A percentile compares a stretch with the other conserved stretches of the same genome.
phyloP scores from a whole-genome alignment of 2,113 vertebrate species.

The Poecile atricapillus region DNA sequence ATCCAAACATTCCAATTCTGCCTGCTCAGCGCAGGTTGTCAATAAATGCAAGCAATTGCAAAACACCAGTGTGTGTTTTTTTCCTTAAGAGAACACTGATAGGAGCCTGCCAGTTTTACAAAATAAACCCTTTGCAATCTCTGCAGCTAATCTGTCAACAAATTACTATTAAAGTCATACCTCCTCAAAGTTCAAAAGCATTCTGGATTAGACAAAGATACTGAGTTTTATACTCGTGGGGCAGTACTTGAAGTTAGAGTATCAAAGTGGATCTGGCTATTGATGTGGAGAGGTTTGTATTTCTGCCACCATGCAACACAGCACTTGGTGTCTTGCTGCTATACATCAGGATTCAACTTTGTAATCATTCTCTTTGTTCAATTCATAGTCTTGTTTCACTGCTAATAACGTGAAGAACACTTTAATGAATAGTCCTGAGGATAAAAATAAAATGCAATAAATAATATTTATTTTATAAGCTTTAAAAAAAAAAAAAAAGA shows the following conservation, averaged over 20 bases:
- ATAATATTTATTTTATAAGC: slow-evolving; percentile 51
- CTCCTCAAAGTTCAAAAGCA: slow-evolving; percentile 65
- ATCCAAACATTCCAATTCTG: slow-evolving; percentile 78
- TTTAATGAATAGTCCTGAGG: slow-evolving; percentile 55
- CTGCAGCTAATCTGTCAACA: slow-evolving; percentile 67
- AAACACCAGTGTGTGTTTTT: slow-evolving; percentile 54
- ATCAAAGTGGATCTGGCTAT: slow-evolving; percentile 34
- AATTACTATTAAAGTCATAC: slow-evolving; percentile 69
- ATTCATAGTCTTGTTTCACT: slow-evolving; percentile 12
- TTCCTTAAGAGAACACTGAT: slow-evolving; percentile 62
- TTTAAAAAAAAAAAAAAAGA: neutral
- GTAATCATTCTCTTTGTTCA: neutral
- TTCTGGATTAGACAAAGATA: slow-evolving; percentile 44
- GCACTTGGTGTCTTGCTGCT: slow-evolving; percentile 20
- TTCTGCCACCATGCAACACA: neutral
- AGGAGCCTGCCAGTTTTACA: slow-evolving; percentile 60
- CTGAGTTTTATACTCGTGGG: slow-evolving; percentile 32
- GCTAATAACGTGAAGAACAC: slow-evolving; percentile 34
- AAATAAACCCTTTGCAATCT: slow-evolving; percentile 67
- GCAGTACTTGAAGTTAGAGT: slow-evolving; percentile 44
- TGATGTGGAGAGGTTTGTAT: slow-evolving; percentile 38
- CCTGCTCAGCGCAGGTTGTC: slow-evolving; percentile 76
- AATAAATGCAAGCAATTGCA: slow-evolving; percentile 74
- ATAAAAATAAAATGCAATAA: slow-evolving; percentile 46
- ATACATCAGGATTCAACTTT: neutral